Conservation (phyloP, 2,888 invertebrate species). For the Athrips mouffetella region DNA sequence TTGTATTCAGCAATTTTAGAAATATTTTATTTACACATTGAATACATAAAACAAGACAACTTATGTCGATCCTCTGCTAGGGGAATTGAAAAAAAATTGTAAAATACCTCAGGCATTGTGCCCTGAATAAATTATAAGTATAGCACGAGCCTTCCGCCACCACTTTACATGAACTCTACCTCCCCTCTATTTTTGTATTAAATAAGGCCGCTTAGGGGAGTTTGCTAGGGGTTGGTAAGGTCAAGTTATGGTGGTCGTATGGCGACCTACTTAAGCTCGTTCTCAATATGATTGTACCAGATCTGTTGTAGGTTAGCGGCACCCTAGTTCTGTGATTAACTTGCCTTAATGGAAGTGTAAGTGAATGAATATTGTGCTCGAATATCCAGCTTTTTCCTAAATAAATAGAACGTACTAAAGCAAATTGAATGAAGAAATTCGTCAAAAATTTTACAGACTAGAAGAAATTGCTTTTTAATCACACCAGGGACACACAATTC, state of each 20-base stretch:
- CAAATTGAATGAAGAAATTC: too few relatives aligned
- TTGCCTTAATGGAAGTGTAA: constrained; percentile 38
- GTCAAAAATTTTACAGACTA: too few relatives aligned
- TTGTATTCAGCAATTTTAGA: too few relatives aligned
- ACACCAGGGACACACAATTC: too few relatives aligned
- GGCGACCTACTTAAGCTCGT: constrained; percentile 61
- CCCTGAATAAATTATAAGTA: constrained; percentile 70
- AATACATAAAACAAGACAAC: background rate
- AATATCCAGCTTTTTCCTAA: too few relatives aligned
- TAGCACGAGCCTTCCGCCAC: constrained; percentile 51
- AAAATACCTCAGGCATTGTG: constrained; percentile 61
- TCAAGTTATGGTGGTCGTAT: constrained; percentile 42
- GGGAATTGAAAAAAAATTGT: constrained; percentile 59
- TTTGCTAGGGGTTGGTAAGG: constrained; percentile 45
- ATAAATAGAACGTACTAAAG: too few relatives aligned
- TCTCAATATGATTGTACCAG: constrained; percentile 65
- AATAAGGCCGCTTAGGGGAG: constrained; percentile 34
- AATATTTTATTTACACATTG: too few relatives aligned
- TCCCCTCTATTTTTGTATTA: constrained; percentile 34
- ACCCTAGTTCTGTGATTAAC: constrained; percentile 54
- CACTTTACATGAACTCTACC: constrained; percentile 38
- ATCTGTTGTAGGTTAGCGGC: constrained; percentile 53
- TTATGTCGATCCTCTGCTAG: constrained; percentile 29
- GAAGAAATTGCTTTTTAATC: too few relatives aligned
- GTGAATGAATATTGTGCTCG: constrained; percentile 9